Evolutionary conservation across 2,888 invertebrate species (phyloP).

Genomic region (Cerastis rubricosa): DNA sequence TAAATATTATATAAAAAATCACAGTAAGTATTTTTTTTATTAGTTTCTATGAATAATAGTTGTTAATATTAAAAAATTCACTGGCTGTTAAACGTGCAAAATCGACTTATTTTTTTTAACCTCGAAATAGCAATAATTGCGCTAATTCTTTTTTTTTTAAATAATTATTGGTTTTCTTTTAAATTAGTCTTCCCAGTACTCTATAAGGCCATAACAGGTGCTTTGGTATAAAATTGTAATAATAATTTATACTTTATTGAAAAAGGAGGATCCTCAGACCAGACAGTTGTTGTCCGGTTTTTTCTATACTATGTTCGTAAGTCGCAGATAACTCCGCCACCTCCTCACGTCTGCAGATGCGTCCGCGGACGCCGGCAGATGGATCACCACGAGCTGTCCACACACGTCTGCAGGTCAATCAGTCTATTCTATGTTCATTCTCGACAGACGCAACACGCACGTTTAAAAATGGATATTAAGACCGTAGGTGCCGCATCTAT

Average conservation of each 20-base stretch:
- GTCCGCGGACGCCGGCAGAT: no score
- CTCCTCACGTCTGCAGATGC: no score
- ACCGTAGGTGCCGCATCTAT: no score
- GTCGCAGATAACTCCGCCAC: no score
- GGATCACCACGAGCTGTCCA: no score
- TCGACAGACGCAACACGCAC: no score
- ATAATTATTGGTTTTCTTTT: not conserved
- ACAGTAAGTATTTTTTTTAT: not conserved
- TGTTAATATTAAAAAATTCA: not conserved
- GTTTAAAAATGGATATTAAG: no score
- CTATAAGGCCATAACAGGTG: not conserved
- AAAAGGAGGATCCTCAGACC: not conserved
- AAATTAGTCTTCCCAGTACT: not conserved
- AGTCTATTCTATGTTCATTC: no score
- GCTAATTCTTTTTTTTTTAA: not conserved
- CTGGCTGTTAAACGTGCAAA: not conserved
- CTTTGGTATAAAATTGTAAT: not conserved
- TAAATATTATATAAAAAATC: not conserved
- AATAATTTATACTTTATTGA: not conserved
- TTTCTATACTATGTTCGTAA: no score
- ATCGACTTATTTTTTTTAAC: not conserved
- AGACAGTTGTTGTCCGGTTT: not conserved
- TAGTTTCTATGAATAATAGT: not conserved
- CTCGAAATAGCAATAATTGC: not conserved
- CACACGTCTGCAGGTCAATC: no score